These are phyloP conservation scores for Spodoptera picta DNA, from an alignment of 2,888 invertebrate genomes.

Conservation along the genomic window DNA sequence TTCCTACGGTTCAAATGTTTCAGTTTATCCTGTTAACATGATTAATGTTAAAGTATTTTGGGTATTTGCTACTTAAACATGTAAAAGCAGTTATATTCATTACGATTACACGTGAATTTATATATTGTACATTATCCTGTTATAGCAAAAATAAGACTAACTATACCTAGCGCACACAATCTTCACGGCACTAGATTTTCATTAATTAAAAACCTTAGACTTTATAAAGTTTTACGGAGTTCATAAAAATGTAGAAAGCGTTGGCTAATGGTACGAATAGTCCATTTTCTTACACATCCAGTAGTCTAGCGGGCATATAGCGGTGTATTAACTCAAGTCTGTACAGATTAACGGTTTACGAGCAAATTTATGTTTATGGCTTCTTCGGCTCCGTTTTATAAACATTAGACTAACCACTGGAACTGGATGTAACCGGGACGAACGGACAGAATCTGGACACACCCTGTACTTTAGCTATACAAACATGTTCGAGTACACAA, in stretches of 20 bases:
- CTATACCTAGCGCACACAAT: background rate
- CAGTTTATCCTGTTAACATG: background rate
- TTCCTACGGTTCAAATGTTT: slow-evolving; percentile 6
- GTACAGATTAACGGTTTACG: slow-evolving; percentile 73
- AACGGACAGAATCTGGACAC: slow-evolving; percentile 15
- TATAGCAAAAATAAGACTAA: background rate
- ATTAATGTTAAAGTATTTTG: background rate
- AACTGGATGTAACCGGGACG: slow-evolving; percentile 57
- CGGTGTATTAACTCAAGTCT: slow-evolving; percentile 65
- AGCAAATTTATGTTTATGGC: slow-evolving; percentile 73
- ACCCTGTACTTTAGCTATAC: slow-evolving; percentile 22
- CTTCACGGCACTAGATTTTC: background rate
- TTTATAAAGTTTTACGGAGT: background rate
- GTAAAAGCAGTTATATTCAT: too few species aligned
- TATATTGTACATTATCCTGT: too few species aligned
- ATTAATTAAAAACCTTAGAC: background rate
- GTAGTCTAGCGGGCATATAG: slow-evolving; percentile 40
- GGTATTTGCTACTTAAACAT: too few species aligned
- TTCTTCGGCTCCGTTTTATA: slow-evolving; percentile 67
- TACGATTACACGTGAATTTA: too few species aligned
- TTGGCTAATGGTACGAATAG: slow-evolving; percentile 10
- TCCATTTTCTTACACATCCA: slow-evolving; percentile 42
- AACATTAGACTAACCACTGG: slow-evolving; percentile 62
- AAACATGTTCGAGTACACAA: slow-evolving; percentile 5
- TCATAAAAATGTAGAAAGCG: background rate